Percentiles rank a stretch among this genome's conserved stretches.
Conservation (phyloP, 2,113 vertebrate genomes). For the Xiphophorus hellerii region DNA sequence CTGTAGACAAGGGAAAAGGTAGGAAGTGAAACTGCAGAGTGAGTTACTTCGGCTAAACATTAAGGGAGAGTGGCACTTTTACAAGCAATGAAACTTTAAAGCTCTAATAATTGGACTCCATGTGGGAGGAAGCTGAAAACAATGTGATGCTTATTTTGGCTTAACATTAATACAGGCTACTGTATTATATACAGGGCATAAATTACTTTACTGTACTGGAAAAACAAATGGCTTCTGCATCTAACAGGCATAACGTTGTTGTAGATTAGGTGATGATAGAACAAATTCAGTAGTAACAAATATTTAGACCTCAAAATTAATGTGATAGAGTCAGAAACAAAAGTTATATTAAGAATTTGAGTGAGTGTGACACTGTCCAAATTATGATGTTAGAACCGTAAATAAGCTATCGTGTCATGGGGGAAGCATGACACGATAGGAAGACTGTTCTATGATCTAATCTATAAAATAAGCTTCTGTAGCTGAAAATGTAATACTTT, state of each 20-base stretch:
- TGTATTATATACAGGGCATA: not conserved
- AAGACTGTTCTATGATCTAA: not conserved
- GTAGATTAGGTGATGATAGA: not conserved
- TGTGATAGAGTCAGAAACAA: too few relatives aligned
- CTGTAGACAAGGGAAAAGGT: not conserved
- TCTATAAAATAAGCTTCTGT: too few relatives aligned
- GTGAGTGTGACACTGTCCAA: too few relatives aligned
- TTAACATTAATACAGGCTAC: not conserved
- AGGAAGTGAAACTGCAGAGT: not conserved
- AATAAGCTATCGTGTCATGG: too few relatives aligned
- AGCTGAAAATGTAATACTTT: not conserved
- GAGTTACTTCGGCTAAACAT: not conserved
- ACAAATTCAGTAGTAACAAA: not conserved
- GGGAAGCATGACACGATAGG: too few relatives aligned
- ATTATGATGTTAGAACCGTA: too few relatives aligned
- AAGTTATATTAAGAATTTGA: too few relatives aligned
- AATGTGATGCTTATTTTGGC: not conserved
- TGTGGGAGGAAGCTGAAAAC: not conserved
- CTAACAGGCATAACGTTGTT: not conserved
- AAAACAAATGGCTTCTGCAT: not conserved
- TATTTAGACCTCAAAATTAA: too few relatives aligned
- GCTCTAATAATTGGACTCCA: not conserved
- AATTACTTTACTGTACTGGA: not conserved
- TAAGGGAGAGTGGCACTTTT: not conserved
- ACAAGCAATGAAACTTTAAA: slow-evolving; percentile 2